Percentiles rank a stretch among this genome's conserved stretches.
phyloP scores from a whole-genome alignment of 2,888 invertebrate genomes.

The Aplocera efformata region DNA sequence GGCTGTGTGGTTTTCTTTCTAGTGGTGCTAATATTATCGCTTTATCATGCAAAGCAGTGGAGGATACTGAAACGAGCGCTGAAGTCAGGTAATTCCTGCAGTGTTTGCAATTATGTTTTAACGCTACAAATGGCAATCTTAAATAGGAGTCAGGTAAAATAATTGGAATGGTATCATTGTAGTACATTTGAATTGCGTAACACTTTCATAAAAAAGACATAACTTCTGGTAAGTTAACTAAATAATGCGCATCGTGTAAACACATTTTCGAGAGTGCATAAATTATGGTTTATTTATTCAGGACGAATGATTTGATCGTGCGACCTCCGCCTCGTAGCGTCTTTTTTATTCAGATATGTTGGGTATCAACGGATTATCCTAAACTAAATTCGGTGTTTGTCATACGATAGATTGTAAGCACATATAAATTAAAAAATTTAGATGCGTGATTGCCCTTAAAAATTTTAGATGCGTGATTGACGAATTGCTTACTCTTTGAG shows the following conservation, averaged over 20 bases:
- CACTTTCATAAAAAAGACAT: no score
- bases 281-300: constrained; percentile 48
- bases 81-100: constrained; percentile 82
- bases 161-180: no score
- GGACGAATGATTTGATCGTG: constrained; percentile 39
- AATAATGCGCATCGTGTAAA: constrained; percentile 41
- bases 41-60: constrained; percentile 90
- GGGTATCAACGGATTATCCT: constrained; percentile 27
- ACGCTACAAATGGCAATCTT: no score
- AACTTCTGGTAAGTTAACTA: no score
- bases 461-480: no score
- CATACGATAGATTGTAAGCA: no score
- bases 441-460: no score
- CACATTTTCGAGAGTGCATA: constrained; percentile 36
- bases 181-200: no score
- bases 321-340: constrained; percentile 44
- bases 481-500: no score
- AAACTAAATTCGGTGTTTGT: not conserved
- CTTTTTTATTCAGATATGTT: constrained; percentile 40
- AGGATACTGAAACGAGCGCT: constrained; percentile 87
- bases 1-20: constrained; percentile 90
- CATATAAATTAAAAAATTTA: no score
- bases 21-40: constrained; percentile 86
- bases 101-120: no score
- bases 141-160: no score